A percentile compares a stretch with the other conserved stretches of the same genome.
Evolutionary conservation across 2,888 invertebrate genomes (phyloP).

Genomic region (Cheilosia variabilis): DNA sequence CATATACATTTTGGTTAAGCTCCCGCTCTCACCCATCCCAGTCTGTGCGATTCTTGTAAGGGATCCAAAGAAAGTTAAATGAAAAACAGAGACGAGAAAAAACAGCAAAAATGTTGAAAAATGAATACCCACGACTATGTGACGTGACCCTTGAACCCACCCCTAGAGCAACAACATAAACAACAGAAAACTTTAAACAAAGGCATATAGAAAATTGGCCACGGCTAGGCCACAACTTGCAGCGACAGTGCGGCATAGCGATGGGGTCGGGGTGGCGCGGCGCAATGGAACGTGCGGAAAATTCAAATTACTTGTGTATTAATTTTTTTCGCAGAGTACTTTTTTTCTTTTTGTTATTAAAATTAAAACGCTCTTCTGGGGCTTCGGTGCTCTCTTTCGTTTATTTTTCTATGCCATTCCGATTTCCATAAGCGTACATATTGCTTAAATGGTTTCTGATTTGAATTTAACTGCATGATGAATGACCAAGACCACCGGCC

Average conservation of each 20-base stretch:
- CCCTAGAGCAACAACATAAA: constrained; percentile 48
- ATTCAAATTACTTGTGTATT: constrained; percentile 74
- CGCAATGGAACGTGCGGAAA: constrained; percentile 73
- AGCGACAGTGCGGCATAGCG: constrained; percentile 19
- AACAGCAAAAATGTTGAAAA: constrained; percentile 38
- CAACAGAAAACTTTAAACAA: constrained; percentile 73
- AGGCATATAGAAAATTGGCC: constrained; percentile 68
- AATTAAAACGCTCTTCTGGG: constrained; percentile 69
- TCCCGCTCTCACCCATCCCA: background rate
- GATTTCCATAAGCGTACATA: constrained; percentile 71
- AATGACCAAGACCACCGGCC: constrained; percentile 75
- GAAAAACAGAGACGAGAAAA: constrained; percentile 27
- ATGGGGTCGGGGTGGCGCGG: background rate
- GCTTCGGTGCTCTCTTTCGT: constrained; percentile 49
- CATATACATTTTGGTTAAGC: constrained; percentile 44
- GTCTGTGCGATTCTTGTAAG: constrained; percentile 47
- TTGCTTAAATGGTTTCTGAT: constrained; percentile 78
- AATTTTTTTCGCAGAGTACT: constrained; percentile 69
- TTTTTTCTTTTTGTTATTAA: constrained; percentile 65
- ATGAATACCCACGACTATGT: constrained; percentile 20
- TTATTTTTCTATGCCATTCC: constrained; percentile 64
- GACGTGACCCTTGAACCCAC: constrained; percentile 57
- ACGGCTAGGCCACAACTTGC: constrained; percentile 56
- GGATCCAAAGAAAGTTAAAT: constrained; percentile 65
- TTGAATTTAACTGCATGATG: constrained; percentile 78